A percentile compares a stretch with the other conserved stretches of the same genome.
These are phyloP conservation scores for Caenorhabditis sp. DNA, from an alignment of 2,888 invertebrate species.

Conservation along the genomic window DNA sequence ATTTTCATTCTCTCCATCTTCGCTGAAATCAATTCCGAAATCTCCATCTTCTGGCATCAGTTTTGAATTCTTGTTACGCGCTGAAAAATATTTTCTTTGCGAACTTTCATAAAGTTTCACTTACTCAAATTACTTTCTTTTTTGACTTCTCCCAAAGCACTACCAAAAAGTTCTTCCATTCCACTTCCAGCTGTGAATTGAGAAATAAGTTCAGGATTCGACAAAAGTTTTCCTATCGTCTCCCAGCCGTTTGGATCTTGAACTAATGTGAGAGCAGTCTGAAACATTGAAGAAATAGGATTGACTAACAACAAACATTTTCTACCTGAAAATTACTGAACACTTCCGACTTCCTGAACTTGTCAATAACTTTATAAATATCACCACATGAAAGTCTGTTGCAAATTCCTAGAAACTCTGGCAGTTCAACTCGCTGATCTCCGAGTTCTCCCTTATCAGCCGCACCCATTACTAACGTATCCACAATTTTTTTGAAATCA, in stretches of 20 bases:
- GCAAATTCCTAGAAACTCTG: slow-evolving; percentile 67
- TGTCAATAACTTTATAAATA: slow-evolving; percentile 68
- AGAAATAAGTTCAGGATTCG: slow-evolving; percentile 68
- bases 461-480: slow-evolving; percentile 56
- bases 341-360: slow-evolving; percentile 67
- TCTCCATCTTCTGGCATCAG: slow-evolving; percentile 63
- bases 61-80: slow-evolving; percentile 40
- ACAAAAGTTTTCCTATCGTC: slow-evolving; percentile 66
- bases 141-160: slow-evolving; percentile 52
- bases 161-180: slow-evolving; percentile 56
- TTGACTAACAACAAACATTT: neutral
- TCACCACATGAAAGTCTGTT: slow-evolving; percentile 67
- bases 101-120: neutral
- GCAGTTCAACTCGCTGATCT: slow-evolving; percentile 65
- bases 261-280: slow-evolving; percentile 66
- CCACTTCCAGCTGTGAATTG: slow-evolving; percentile 59
- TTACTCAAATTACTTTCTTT: slow-evolving; percentile 37
- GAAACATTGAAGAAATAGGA: no score
- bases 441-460: slow-evolving; percentile 62
- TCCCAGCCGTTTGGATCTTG: slow-evolving; percentile 70
- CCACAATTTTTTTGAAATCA: slow-evolving; percentile 65
- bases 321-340: slow-evolving; percentile 69
- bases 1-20: slow-evolving; percentile 48
- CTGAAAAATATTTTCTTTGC: slow-evolving; percentile 13
- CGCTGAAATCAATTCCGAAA: slow-evolving; percentile 66